Conservation (phyloP, 2,113 vertebrate genomes). For the Struthio camelus region DNA sequence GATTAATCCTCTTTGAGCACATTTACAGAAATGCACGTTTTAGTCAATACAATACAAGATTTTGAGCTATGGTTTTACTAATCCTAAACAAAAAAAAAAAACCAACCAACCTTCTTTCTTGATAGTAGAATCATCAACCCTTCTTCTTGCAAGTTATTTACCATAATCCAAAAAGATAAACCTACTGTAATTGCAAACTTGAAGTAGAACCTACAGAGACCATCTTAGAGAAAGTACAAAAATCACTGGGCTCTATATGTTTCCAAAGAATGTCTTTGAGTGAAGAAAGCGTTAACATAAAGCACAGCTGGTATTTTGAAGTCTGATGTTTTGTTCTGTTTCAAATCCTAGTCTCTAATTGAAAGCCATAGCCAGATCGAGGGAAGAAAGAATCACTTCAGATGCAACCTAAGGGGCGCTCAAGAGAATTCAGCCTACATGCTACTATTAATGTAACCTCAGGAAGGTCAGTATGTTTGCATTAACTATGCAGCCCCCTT, state of each 20-base stretch:
- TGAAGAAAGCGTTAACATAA: not conserved
- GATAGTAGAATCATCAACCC: too few species aligned
- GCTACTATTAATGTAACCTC: fast-evolving
- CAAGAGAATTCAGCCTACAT: not conserved
- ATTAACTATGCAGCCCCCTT: fast-evolving
- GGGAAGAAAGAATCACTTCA: not conserved
- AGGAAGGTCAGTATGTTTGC: not conserved
- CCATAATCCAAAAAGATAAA: not conserved
- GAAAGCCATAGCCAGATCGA: not conserved
- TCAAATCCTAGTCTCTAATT: not conserved
- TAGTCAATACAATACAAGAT: fast-evolving
- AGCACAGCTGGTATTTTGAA: not conserved
- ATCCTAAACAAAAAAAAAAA: not conserved
- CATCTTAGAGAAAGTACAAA: not conserved
- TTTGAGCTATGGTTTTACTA: not conserved
- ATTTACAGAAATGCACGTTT: fast-evolving
- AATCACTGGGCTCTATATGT: fast-evolving
- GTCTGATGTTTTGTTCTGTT: not conserved
- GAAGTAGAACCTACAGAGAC: not conserved
- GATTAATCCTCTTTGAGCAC: fast-evolving
- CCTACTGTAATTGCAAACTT: not conserved
- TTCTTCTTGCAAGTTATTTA: too few species aligned
- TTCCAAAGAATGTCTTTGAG: not conserved
- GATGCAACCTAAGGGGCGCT: not conserved
- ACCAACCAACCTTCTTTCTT: too few species aligned